Evolutionary conservation across 1,140 invertebrate genomes (phyloP), one percentile per base, ranked within the genome.

Genomic region (Nymphalis io): DNA sequence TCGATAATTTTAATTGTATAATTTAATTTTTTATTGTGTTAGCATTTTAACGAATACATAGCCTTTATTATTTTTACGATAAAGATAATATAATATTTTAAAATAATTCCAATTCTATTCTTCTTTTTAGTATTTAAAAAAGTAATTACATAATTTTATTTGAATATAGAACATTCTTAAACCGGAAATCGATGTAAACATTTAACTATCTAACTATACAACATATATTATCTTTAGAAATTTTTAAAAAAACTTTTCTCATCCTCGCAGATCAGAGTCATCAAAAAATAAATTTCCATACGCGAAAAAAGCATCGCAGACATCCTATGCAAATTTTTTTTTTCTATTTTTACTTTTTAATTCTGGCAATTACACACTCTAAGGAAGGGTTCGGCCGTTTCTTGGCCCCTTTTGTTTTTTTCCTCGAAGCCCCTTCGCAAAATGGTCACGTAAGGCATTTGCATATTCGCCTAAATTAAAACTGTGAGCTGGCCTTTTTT

Each of bases 401-500:
- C 73, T 78, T 78, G 60, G 61, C 40, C 40, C 62, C 74, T 79
- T 74, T 77, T 76, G 75, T 79, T 79, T 80, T 80, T 73, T 72
- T 62, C 39, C 40, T 16, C 65, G 63, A 27, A 67, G 64, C 76
- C 73, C 76, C 70, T 76, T 78, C 70, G 74, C 74, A 78, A 80
- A 75, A 80, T 82, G 80, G 80, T 82, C 80, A 82, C 78, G 79
- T 76, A 77, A 60, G 63, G 27, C 66, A 82, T 82, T 80, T 76
- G 73, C 80, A 82, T 82, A 78, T 71, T 74, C 58, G 75, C 61
- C 73, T 75, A 75, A 82, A 76, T 80, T 76, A 80, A 68, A 68
- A 72, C 59, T 79, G 75, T 79, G 75, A 61, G 76, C 67, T 60
- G 58, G 62, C 16, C 63, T 70, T 78, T 78, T 78, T 80, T 80